These are phyloP conservation scores for Synergus japonicus DNA, from an alignment of 2,888 invertebrate genomes.

Conservation along the genomic window DNA sequence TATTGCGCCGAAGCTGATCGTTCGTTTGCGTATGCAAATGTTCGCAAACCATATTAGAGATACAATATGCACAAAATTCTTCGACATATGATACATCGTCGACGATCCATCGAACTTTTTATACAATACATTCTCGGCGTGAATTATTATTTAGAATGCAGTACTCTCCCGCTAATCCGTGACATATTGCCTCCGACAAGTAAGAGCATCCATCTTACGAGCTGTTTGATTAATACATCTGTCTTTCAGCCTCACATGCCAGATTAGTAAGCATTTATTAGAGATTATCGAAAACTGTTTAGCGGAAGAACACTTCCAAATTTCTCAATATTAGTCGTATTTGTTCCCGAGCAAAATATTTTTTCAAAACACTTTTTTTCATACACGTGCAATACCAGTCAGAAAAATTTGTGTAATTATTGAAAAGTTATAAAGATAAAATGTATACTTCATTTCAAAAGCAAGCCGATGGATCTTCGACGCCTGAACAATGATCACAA, in stretches of 20 bases:
- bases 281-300: background rate
- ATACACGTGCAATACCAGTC: too few species aligned
- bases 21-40: slow-evolving; percentile 47
- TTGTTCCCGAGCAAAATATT: too few species aligned
- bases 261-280: background rate
- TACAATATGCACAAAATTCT: slow-evolving; percentile 52
- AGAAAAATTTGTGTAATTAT: too few species aligned
- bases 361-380: too few species aligned
- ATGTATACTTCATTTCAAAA: too few species aligned
- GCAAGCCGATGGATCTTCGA: background rate
- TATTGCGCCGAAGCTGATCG: slow-evolving; percentile 44
- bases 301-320: background rate
- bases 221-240: background rate
- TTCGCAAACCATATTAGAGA: slow-evolving; percentile 45
- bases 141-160: background rate
- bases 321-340: background rate
- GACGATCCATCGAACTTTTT: slow-evolving; percentile 51
- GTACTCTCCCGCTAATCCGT: background rate
- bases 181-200: background rate
- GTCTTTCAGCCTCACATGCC: background rate
- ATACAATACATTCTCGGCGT: background rate
- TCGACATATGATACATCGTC: slow-evolving; percentile 51
- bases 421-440: too few species aligned
- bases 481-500: slow-evolving; percentile 53
- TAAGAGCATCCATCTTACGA: background rate